Percentiles rank a stretch among this genome's conserved stretches.
Conservation (phyloP, 2,797 vertebrate species). For the Spinus olivaceus region DNA sequence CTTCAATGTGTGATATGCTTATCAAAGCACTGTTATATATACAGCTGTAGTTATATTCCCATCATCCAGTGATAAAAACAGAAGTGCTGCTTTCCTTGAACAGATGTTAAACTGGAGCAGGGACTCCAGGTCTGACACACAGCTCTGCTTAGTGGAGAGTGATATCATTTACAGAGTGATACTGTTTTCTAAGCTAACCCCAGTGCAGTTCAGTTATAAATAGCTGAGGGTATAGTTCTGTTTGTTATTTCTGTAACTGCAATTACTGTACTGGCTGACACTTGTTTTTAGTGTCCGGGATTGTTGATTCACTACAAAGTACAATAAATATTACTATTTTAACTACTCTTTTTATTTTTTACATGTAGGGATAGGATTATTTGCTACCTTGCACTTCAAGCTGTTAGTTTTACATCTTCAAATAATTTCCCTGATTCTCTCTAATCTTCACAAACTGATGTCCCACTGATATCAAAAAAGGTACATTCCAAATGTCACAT, state of each 20-base stretch:
- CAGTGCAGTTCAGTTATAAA: neutral
- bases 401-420: neutral
- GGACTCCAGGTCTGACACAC: neutral
- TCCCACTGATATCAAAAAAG: neutral
- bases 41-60: neutral
- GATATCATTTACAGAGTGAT: neutral
- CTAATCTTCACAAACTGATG: neutral
- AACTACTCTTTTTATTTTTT: neutral
- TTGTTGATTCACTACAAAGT: neutral
- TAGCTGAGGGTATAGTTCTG: neutral
- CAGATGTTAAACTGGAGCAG: neutral
- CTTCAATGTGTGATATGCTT: neutral
- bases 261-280: neutral
- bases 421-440: neutral
- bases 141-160: neutral
- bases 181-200: neutral
- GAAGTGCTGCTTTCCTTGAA: neutral
- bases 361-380: neutral
- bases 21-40: neutral
- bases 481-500: neutral
- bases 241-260: neutral
- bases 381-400: neutral
- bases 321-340: neutral
- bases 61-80: neutral
- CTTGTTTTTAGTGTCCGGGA: neutral